These are phyloP conservation scores for Nebria salina DNA, from an alignment of 2,888 invertebrate species.

Conservation along the genomic window DNA sequence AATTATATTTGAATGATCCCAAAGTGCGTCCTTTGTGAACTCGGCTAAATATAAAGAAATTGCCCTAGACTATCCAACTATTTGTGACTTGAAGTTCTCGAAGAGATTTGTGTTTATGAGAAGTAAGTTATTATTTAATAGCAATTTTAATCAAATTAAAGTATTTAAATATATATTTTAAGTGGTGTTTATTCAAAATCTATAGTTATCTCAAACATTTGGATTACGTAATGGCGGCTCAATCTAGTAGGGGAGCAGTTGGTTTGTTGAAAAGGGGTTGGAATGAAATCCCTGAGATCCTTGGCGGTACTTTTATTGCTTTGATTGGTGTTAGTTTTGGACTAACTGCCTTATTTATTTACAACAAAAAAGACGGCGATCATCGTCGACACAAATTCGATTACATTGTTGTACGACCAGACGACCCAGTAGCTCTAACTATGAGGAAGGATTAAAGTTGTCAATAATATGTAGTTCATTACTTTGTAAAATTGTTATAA, in stretches of 20 bases:
- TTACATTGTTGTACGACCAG: constrained; percentile 73
- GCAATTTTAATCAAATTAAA: neutral
- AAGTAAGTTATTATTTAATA: neutral
- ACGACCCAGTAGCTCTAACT: constrained; percentile 69
- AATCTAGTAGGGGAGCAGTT: constrained; percentile 51
- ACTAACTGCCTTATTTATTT: constrained; percentile 63
- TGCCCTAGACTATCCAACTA: neutral
- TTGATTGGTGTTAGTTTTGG: constrained; percentile 68
- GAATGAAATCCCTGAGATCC: constrained; percentile 78
- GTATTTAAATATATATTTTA: neutral
- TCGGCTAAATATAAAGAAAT: neutral
- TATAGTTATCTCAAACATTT: neutral
- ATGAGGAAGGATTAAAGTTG: neutral
- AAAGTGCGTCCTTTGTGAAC: neutral
- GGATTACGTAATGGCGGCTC: constrained; percentile 33
- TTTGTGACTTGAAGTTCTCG: neutral
- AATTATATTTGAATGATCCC: neutral
- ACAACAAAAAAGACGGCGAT: constrained; percentile 70
- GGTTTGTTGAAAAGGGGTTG: constrained; percentile 64
- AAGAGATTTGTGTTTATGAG: neutral
- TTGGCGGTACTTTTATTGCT: constrained; percentile 70
- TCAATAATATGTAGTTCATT: constrained; percentile 30
- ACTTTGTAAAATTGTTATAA: constrained; percentile 40
- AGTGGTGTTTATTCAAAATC: neutral
- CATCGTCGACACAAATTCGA: constrained; percentile 72